These are phyloP conservation scores for Gibbula magus DNA, from an alignment of 2,888 invertebrate species.

Conservation along the genomic window DNA sequence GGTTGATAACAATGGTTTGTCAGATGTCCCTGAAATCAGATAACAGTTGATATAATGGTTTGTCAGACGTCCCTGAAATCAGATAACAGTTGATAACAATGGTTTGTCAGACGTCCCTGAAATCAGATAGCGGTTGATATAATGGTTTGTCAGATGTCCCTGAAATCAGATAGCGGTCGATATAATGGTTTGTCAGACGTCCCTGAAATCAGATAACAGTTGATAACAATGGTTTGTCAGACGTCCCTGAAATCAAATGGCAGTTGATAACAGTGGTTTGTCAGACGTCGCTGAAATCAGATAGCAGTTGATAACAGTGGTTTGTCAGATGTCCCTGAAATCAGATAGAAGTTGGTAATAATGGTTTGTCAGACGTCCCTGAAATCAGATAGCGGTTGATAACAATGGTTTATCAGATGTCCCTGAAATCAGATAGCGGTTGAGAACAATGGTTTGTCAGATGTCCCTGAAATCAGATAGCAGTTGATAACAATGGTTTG, in stretches of 20 bases:
- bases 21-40: constrained; percentile 6
- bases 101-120: constrained; percentile 31
- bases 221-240: constrained; percentile 50
- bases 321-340: constrained; percentile 30
- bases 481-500: constrained; percentile 55
- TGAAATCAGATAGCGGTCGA: constrained; percentile 50
- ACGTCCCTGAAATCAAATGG: constrained; percentile 15
- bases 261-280: constrained; percentile 55
- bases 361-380: constrained; percentile 30
- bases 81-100: constrained; percentile 50
- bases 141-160: constrained; percentile 35
- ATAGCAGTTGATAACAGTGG: constrained; percentile 53
- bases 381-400: constrained; percentile 50
- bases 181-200: constrained; percentile 40
- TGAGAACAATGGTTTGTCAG: constrained; percentile 50
- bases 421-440: constrained; percentile 40
- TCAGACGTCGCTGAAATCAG: constrained; percentile 15
- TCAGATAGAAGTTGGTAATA: constrained; percentile 53
- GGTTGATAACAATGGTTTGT: constrained; percentile 53
- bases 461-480: constrained; percentile 16
- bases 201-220: constrained; percentile 36
- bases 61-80: constrained; percentile 27
- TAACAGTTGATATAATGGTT: constrained; percentile 53
- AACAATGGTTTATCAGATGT: constrained; percentile 40
- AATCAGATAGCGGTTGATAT: constrained; percentile 51